Conservation (phyloP, 2,797 vertebrate species). For the Astyanax mexicanus region DNA sequence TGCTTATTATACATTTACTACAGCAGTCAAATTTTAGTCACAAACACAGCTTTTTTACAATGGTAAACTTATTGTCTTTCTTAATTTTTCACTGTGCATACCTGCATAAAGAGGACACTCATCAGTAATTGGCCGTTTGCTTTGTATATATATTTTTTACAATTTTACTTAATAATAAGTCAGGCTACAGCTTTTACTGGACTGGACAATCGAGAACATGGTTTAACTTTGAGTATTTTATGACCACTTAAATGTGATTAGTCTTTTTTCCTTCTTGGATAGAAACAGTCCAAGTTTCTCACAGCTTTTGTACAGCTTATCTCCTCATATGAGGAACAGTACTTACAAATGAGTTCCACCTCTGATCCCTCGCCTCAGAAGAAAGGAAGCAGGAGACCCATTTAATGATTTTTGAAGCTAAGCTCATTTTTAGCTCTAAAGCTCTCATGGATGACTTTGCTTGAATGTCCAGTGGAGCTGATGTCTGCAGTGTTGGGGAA, state of each 20-base stretch:
- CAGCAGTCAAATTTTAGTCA: too few relatives aligned
- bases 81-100: too few relatives aligned
- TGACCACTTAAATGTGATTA: not conserved
- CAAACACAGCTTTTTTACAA: too few relatives aligned
- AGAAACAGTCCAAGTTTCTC: not conserved
- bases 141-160: too few relatives aligned
- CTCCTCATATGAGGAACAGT: not conserved
- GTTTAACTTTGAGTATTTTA: slow-evolving; percentile 6
- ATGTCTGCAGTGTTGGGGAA: slow-evolving; percentile 30
- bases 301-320: not conserved
- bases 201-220: not conserved
- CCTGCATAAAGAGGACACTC: too few relatives aligned
- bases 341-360: slow-evolving; percentile 27
- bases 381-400: slow-evolving; percentile 60
- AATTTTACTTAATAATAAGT: too few relatives aligned
- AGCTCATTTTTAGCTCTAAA: slow-evolving; percentile 71
- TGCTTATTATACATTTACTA: too few relatives aligned
- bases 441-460: slow-evolving; percentile 66
- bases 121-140: too few relatives aligned
- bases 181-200: not conserved
- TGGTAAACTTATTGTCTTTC: too few relatives aligned
- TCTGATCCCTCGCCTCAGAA: slow-evolving; percentile 35
- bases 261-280: not conserved
- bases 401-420: slow-evolving; percentile 79
- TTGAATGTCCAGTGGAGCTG: slow-evolving; percentile 42